Conservation (phyloP, 2,797 vertebrate genomes). For the Bovichtus variegatus region DNA sequence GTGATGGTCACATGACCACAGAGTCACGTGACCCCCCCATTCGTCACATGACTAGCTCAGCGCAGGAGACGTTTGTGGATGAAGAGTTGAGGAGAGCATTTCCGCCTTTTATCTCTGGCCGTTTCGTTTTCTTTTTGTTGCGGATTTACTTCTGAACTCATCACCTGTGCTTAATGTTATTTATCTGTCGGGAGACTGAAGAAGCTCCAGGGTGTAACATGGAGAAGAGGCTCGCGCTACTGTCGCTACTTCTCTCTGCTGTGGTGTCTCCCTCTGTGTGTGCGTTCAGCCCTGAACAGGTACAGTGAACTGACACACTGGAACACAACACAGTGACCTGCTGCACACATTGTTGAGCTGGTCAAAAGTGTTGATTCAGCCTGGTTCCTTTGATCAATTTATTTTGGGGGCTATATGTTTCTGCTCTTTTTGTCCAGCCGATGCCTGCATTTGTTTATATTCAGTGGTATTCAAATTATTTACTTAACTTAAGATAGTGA, state of each 20-base stretch:
- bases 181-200: neutral
- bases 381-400: neutral
- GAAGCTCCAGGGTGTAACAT: constrained; percentile 25
- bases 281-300: neutral
- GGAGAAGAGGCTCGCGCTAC: constrained; percentile 21
- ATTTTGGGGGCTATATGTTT: neutral
- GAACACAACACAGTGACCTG: neutral
- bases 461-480: neutral
- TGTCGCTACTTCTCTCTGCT: constrained; percentile 21
- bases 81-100: neutral
- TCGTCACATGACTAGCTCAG: constrained; percentile 47
- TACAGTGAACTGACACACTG: neutral
- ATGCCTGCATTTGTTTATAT: neutral
- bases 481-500: neutral
- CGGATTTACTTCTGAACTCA: accelerated
- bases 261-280: neutral
- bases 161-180: neutral
- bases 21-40: no score
- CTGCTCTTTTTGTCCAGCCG: neutral
- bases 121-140: neutral
- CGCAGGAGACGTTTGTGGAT: neutral
- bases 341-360: neutral
- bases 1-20: constrained; percentile 50
- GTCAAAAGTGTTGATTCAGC: neutral
- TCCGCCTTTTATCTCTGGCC: accelerated